phyloP scores from a whole-genome alignment of 2,113 vertebrate species.

The Dendrocopos noguchii region DNA sequence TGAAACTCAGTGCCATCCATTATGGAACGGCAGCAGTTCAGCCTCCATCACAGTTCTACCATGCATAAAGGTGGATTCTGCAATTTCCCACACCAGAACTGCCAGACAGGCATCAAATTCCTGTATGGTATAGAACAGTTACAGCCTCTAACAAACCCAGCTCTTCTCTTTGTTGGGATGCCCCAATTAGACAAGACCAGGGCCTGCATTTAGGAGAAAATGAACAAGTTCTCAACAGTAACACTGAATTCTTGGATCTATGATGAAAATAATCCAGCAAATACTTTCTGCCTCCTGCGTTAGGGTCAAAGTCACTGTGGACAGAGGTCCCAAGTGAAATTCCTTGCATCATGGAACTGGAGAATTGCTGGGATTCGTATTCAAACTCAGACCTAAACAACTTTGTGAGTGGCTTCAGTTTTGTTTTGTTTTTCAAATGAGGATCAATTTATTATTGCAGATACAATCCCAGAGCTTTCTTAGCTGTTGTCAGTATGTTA shows the following conservation, averaged over 20 bases:
- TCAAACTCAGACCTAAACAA: neutral
- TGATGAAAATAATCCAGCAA: neutral
- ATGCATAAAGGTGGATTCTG: accelerated
- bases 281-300: neutral
- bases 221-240: neutral
- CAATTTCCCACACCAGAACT: neutral
- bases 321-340: neutral
- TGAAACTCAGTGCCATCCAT: neutral
- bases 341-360: neutral
- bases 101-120: neutral
- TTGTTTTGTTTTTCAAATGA: slow-evolving; percentile 11
- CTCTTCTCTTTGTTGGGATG: neutral
- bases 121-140: neutral
- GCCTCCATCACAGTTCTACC: neutral
- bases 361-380: neutral
- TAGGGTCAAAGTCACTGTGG: neutral
- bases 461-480: neutral
- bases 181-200: neutral
- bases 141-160: neutral
- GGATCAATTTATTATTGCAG: neutral
- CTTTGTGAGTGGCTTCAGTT: neutral
- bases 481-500: neutral
- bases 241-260: neutral
- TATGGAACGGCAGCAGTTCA: neutral
- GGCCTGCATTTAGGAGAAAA: neutral